A percentile compares a stretch with the other conserved stretches of the same genome.
Evolutionary conservation across 2,888 invertebrate species (phyloP).

Genomic region (Plusia festucae): DNA sequence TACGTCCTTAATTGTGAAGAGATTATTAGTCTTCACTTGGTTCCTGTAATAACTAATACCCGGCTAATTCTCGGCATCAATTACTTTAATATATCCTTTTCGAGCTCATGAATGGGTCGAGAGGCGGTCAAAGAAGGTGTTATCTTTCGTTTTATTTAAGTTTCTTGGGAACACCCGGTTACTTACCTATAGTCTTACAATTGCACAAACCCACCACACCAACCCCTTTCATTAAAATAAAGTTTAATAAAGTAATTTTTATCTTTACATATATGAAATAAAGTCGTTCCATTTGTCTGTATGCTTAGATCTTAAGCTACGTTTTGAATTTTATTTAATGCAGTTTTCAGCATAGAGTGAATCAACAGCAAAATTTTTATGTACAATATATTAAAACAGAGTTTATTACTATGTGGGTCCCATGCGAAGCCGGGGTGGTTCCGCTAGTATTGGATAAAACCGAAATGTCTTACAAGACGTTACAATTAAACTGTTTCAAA

Average conservation of each 20-base stretch:
- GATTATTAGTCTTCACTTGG: neutral
- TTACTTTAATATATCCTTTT: conserved; percentile 15
- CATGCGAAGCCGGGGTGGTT: no score
- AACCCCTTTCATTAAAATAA: neutral
- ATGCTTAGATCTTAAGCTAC: no score
- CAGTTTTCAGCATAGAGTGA: no score
- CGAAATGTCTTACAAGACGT: conserved; percentile 6
- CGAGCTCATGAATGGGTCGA: conserved; percentile 17
- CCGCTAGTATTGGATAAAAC: neutral
- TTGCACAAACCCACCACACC: neutral
- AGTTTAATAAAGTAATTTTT: no score
- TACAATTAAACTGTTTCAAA: conserved; percentile 9
- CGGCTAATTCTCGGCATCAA: neutral
- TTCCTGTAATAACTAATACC: neutral
- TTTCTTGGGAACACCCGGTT: neutral
- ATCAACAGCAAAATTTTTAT: no score
- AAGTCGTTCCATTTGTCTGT: no score
- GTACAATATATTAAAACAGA: no score
- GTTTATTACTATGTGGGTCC: no score
- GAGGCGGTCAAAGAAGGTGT: conserved; percentile 25
- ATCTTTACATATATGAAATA: no score
- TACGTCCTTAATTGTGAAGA: neutral
- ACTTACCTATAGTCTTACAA: conserved; percentile 1
- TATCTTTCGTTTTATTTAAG: conserved; percentile 34
- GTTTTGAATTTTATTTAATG: no score